These are phyloP conservation scores for Isurus oxyrinchus DNA, from an alignment of 2,113 vertebrate species.

Conservation along the genomic window DNA sequence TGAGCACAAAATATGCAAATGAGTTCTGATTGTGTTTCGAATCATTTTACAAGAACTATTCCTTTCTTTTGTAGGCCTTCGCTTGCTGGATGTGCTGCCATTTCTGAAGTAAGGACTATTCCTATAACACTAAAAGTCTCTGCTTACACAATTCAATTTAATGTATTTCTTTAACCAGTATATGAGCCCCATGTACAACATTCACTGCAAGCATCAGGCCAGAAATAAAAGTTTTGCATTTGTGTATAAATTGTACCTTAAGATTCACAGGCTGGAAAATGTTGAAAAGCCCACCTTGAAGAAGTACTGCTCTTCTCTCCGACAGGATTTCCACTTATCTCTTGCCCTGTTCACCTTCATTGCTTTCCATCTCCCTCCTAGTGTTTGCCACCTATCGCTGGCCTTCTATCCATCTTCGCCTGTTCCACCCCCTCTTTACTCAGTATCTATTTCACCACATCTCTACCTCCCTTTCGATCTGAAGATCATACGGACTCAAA, in stretches of 20 bases:
- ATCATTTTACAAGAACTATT: neutral
- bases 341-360: too few species aligned
- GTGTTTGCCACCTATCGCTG: too few species aligned
- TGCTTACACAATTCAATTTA: neutral
- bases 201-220: neutral
- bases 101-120: neutral
- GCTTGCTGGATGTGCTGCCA: neutral
- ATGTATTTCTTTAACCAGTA: neutral
- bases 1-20: neutral
- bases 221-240: neutral
- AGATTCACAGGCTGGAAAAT: neutral
- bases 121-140: neutral
- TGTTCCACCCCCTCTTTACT: too few species aligned
- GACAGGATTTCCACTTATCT: too few species aligned
- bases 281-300: neutral
- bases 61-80: neutral
- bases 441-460: too few species aligned
- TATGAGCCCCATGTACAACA: neutral
- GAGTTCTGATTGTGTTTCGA: neutral
- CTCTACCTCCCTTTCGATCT: too few species aligned
- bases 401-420: too few species aligned
- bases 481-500: too few species aligned
- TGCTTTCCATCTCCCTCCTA: too few species aligned
- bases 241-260: neutral
- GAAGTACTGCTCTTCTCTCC: too few species aligned